A percentile compares a stretch with the other conserved stretches of the same genome.
phyloP scores from a whole-genome alignment of 2,113 vertebrate genomes.

The Ranitomeya variabilis region DNA sequence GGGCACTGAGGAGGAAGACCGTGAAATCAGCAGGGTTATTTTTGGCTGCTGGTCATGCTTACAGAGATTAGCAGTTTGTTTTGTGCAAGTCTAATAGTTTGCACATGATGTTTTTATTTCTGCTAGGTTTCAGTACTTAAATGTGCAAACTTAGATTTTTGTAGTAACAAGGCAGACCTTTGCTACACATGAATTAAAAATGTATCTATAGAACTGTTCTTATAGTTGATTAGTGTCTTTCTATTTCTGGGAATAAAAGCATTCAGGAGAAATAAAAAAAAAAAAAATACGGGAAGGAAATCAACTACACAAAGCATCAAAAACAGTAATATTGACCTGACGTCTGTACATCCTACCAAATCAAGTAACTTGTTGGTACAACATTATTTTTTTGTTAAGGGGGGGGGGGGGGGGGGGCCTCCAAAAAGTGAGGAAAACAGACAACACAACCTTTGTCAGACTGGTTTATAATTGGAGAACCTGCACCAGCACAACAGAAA shows the following conservation, averaged over 20 bases:
- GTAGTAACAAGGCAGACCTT: not conserved
- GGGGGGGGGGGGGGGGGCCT: no score
- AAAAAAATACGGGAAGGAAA: not conserved
- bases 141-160: not conserved
- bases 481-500: not conserved
- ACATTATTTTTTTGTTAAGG: no score
- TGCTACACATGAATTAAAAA: no score
- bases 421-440: not conserved
- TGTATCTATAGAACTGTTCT: no score
- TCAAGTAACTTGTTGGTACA: not conserved
- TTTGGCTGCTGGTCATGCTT: slow-evolving; percentile 45
- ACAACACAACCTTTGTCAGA: slow-evolving; percentile 6
- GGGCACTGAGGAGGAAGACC: slow-evolving; percentile 15
- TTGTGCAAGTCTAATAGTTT: slow-evolving; percentile 49
- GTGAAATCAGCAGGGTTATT: slow-evolving; percentile 39
- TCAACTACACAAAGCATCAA: no score
- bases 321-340: no score
- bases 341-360: no score
- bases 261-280: not conserved
- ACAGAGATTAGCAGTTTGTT: slow-evolving; percentile 40
- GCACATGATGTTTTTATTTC: slow-evolving; percentile 44
- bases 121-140: not conserved
- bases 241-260: no score
- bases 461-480: slow-evolving; percentile 22
- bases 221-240: no score